Percentiles rank a stretch among this genome's conserved stretches.
phyloP scores from a whole-genome alignment of 1,140 invertebrate genomes.

The Aphelenchoides besseyi region DNA sequence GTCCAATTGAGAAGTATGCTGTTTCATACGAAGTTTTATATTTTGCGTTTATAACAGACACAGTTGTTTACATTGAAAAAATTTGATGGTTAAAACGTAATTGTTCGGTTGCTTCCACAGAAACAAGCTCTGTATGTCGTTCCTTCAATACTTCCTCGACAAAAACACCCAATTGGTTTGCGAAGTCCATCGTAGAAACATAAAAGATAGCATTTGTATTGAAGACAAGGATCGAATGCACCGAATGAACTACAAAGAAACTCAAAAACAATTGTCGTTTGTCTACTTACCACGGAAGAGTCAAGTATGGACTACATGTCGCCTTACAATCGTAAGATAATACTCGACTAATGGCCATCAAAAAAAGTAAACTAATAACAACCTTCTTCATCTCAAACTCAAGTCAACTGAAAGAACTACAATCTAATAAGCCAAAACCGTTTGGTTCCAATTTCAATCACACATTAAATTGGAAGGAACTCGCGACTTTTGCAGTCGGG shows the following conservation, averaged over 20 bases:
- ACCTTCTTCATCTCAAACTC: no score
- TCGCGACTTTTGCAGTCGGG: no score
- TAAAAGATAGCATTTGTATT: slow-evolving; percentile 27
- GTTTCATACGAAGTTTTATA: no score
- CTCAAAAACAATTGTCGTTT: slow-evolving; percentile 16
- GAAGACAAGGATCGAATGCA: slow-evolving; percentile 33
- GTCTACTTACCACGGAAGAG: slow-evolving; percentile 31
- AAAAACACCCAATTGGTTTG: slow-evolving; percentile 31
- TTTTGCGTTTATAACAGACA: no score
- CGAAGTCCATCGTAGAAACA: slow-evolving; percentile 32
- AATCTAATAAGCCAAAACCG: no score
- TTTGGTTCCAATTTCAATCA: no score
- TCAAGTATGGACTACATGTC: slow-evolving; percentile 37
- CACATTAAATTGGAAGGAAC: no score
- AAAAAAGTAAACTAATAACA: background rate
- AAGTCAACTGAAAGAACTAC: no score
- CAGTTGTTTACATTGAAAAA: background rate
- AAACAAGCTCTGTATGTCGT: slow-evolving; percentile 33
- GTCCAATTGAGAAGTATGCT: background rate
- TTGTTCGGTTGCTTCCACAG: slow-evolving; percentile 16
- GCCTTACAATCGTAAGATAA: slow-evolving; percentile 19
- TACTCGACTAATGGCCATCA: background rate
- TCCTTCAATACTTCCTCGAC: slow-evolving; percentile 33
- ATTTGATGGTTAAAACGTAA: slow-evolving; percentile 1
- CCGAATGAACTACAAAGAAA: slow-evolving; percentile 32